Percentiles rank a stretch among this genome's conserved stretches.
These are phyloP conservation scores for Chaitophorus viminalis DNA, from an alignment of 2,888 invertebrate species.

Conservation along the genomic window DNA sequence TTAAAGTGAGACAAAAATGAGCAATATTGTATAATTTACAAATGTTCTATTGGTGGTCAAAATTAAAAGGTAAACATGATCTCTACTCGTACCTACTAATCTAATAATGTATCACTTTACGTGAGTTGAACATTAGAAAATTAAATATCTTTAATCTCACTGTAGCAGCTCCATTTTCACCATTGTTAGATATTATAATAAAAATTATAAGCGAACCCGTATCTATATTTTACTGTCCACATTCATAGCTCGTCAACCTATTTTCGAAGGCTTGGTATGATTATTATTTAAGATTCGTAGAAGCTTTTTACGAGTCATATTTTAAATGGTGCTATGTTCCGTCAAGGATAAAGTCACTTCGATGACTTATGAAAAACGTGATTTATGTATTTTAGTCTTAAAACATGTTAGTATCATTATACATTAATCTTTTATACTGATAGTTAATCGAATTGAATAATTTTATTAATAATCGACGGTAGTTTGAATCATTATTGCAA, in stretches of 20 bases:
- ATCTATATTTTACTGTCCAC: slow-evolving; percentile 12
- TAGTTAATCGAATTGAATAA: slow-evolving; percentile 39
- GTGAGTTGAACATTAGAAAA: neutral
- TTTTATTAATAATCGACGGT: neutral
- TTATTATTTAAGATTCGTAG: slow-evolving; percentile 48
- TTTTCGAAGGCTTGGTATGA: slow-evolving; percentile 32
- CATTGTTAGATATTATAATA: neutral
- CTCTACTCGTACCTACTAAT: neutral
- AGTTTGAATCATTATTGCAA: slow-evolving; percentile 16
- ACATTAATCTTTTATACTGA: slow-evolving; percentile 51
- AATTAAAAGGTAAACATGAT: neutral
- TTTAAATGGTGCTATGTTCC: slow-evolving; percentile 60
- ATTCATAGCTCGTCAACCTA: slow-evolving; percentile 31
- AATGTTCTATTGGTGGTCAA: neutral
- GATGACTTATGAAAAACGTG: slow-evolving; percentile 55
- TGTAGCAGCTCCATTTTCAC: neutral
- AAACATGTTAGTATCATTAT: slow-evolving; percentile 47
- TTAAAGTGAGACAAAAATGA: neutral
- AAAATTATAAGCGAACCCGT: neutral
- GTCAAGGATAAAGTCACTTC: slow-evolving; percentile 53
- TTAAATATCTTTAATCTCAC: neutral
- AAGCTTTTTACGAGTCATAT: slow-evolving; percentile 32
- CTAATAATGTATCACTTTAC: neutral
- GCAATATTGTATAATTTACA: neutral
- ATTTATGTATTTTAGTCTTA: slow-evolving; percentile 53